A percentile compares a stretch with the other conserved stretches of the same genome.
phyloP scores from a whole-genome alignment of 2,888 invertebrate species.

The Andrena praecox region DNA sequence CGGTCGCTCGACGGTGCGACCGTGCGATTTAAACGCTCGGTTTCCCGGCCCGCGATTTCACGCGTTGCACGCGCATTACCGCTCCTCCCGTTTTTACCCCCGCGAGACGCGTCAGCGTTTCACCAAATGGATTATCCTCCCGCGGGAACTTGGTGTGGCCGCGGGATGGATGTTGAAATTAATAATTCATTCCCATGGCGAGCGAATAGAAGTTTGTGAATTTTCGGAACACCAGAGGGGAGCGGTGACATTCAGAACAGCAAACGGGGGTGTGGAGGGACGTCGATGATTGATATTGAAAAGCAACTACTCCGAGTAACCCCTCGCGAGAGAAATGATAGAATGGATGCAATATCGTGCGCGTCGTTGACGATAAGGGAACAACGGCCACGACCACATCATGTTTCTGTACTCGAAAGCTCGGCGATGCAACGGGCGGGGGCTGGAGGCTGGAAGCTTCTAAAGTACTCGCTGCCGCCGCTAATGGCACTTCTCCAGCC shows the following conservation, averaged over 20 bases:
- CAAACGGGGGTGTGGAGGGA: neutral
- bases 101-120: conserved; percentile 32
- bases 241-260: neutral
- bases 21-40: conserved; percentile 60
- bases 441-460: conserved; percentile 75
- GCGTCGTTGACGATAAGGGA: conserved; percentile 67
- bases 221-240: neutral
- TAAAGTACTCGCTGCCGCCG: conserved; percentile 77
- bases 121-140: conserved; percentile 46
- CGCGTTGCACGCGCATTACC: conserved; percentile 56
- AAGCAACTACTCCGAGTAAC: conserved; percentile 49
- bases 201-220: neutral
- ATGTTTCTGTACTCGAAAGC: conserved; percentile 73
- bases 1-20: conserved; percentile 45
- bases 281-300: conserved; percentile 50
- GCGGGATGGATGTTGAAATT: neutral
- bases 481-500: conserved; percentile 79
- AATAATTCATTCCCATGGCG: neutral
- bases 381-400: conserved; percentile 64
- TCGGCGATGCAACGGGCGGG: conserved; percentile 63
- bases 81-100: conserved; percentile 55
- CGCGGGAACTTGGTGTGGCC: neutral
- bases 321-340: conserved; percentile 24
- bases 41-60: conserved; percentile 61
- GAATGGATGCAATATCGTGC: conserved; percentile 71